Base-by-base conservation (phyloP, 2,888 invertebrate genomes). In the Alcis repandata region DNA sequence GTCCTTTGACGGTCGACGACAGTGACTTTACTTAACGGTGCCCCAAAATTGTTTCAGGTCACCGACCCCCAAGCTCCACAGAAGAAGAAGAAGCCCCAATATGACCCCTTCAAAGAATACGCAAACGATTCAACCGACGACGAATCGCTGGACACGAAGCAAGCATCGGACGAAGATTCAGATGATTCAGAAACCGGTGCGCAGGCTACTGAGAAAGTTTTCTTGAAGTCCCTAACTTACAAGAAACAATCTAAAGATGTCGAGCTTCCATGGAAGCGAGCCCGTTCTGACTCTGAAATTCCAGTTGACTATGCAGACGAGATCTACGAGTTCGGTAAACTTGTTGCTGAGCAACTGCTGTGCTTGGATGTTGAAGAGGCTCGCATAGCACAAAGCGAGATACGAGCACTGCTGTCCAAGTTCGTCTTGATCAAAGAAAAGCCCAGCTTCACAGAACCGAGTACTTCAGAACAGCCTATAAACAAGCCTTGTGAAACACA, bases 311-410 rank as follows among this genome's bases (percentile, higher is more conserved):
- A 41, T 17, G 10, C 9, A 17, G 43, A 43, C 19, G 11, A 43
- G 20, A 10, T 20, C 10, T 43, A 43, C 4, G 43, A 43, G 43
- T 43, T 43, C 20, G 43, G 43, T 43, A 43, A 43, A 43, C 20
- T 20, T 43, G 43, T 43, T 20, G 20, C 43, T 19, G 43, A 43
- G 11, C 43, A 43, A 43, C 20, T 43, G 43, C 1, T 43, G 43
- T 43, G 43, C 20, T 20, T 43, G 3, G 43, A 43, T 11, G 13
- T 43, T 9, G 43, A 43, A 43, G 20, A 43, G 2, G 43, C 43
- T 20, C 20, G 43, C 4, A 11, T 20, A 7, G 43, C 20, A 11
- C 43, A 43, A 20, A 11, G 11, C 4, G 43, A 20, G 20, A 43
- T 43, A 19, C 15, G 19, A 19, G 43, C 4, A 4, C 15, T 43